Conservation (phyloP, 2,888 invertebrate species). For the Miltochrista miniata region DNA sequence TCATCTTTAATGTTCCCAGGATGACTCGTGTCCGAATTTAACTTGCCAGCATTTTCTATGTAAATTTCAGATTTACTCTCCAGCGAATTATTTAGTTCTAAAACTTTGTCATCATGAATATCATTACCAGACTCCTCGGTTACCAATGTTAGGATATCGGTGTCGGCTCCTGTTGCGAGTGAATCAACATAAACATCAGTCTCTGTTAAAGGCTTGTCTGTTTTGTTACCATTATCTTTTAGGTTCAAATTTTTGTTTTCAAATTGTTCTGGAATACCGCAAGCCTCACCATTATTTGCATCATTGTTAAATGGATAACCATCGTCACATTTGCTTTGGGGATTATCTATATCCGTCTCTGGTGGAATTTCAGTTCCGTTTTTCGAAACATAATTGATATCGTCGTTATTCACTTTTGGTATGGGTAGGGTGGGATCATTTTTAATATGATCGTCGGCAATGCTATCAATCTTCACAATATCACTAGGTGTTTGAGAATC, state of each 20-base stretch:
- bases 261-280: neutral
- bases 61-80: neutral
- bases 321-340: neutral
- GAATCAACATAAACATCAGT: neutral
- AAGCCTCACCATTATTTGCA: neutral
- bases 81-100: neutral
- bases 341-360: neutral
- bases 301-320: neutral
- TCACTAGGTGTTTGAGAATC: neutral
- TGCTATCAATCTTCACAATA: neutral
- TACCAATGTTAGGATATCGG: constrained; percentile 20
- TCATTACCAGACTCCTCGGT: constrained; percentile 15
- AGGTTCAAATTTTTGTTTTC: neutral
- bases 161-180: constrained; percentile 10
- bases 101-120: neutral
- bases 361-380: neutral
- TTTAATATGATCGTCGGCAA: neutral
- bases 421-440: neutral
- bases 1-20: constrained; percentile 1
- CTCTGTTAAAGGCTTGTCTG: neutral
- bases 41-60: neutral
- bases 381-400: neutral
- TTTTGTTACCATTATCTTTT: neutral
- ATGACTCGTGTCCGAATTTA: neutral
- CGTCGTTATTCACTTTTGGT: neutral